A percentile compares a stretch with the other conserved stretches of the same genome.
These are phyloP conservation scores for Trachelipus rathkii DNA, from an alignment of 1,140 invertebrate species.

Conservation along the genomic window DNA sequence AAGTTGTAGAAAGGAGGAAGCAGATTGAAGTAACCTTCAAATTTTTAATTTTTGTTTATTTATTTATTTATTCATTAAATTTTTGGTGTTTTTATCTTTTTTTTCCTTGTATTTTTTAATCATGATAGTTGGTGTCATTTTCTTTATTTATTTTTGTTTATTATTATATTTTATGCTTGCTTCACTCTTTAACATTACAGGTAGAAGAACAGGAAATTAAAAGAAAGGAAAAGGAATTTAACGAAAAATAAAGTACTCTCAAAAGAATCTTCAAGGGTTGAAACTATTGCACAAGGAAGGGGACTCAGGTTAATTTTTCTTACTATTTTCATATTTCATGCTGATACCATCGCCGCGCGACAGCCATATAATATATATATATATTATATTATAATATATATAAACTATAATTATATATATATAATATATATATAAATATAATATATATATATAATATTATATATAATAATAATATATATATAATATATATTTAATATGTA, in stretches of 20 bases:
- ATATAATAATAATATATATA: not conserved
- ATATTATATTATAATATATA: no score
- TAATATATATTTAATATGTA: not conserved
- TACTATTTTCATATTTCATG: no score
- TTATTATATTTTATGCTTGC: no score
- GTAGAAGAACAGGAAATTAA: constrained; percentile 91
- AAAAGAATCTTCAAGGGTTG: constrained; percentile 83
- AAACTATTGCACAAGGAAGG: constrained; percentile 85
- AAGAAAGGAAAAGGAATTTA: constrained; percentile 86
- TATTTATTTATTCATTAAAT: no score
- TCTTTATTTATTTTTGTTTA: no score
- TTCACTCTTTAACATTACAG: constrained; percentile 50
- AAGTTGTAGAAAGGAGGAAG: constrained; percentile 56
- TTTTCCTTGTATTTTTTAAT: no score
- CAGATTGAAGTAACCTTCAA: constrained; percentile 50
- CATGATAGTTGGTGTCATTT: no score
- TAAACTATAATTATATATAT: no score
- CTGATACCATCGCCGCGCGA: no score
- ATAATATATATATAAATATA: not conserved
- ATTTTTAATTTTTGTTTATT: no score
- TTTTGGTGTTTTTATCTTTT: no score
- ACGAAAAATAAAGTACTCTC: constrained; percentile 87
- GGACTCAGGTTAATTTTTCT: constrained; percentile 58
- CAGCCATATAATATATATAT: no score
- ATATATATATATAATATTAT: not conserved